Evolutionary conservation across 1,140 invertebrate genomes (phyloP).

Genomic region (Pinna nobilis): DNA sequence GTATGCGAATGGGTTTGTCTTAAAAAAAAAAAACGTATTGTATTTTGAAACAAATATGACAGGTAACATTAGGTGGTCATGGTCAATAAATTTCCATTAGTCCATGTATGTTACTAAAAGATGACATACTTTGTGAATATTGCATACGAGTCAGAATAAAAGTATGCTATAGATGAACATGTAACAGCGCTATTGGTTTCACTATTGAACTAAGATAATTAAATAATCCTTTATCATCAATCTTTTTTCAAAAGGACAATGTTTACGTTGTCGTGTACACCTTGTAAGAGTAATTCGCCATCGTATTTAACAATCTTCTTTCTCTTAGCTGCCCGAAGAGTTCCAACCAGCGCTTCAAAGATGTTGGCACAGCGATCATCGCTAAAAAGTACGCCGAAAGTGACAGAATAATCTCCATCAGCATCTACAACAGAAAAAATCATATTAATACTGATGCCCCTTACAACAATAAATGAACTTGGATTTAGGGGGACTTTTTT

Average conservation of each 20-base stretch:
- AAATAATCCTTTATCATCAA: no score
- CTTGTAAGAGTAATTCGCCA: conserved; percentile 66
- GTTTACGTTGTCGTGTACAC: conserved; percentile 64
- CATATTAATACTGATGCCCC: not conserved
- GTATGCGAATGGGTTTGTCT: no score
- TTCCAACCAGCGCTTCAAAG: conserved; percentile 71
- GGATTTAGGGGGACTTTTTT: not conserved
- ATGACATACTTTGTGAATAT: no score
- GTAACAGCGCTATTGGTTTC: no score
- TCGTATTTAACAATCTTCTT: conserved; percentile 66
- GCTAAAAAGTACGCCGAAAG: conserved; percentile 64
- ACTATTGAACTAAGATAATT: no score
- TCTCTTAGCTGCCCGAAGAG: conserved; percentile 65
- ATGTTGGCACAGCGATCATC: conserved; percentile 69
- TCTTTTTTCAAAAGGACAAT: conserved; percentile 54
- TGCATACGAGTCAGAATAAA: no score
- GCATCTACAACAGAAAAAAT: conserved; percentile 47
- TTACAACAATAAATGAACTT: not conserved
- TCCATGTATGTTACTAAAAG: no score
- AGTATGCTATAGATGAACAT: no score
- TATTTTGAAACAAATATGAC: no score
- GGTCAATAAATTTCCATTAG: no score
- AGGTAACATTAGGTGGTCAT: no score
- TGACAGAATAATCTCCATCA: conserved; percentile 53
- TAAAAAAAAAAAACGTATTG: no score